Base-by-base conservation (phyloP, 2,113 vertebrate genomes). In the Galeopterus variegatus region DNA sequence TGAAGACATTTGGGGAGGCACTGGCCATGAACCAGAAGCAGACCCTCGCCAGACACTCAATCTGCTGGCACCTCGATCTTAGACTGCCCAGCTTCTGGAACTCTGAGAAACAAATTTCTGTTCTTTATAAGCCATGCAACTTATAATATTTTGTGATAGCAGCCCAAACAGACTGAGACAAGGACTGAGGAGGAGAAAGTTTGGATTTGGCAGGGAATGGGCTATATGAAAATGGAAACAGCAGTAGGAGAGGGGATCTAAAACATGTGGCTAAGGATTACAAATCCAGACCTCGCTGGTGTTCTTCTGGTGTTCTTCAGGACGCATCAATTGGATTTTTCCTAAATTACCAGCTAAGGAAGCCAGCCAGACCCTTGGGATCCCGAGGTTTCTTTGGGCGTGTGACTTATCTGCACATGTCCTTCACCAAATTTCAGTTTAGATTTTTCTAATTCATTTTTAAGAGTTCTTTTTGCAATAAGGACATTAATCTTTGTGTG, bases 241-340 rank as follows among this genome's bases (percentile, higher is more conserved):
- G 23, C 5, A 31, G 41, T 13, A 3, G 6, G 33, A 62, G 60
- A 19, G 33, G 12, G 0, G 3, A 24, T 75, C 28, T 3, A 2
- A 2, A 77, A 87, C 69, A 31, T 8, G 1, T n/a, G 48, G 54
- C 54, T 33, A 6, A 56, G 31, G 72, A 5, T 21, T 50, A 28
- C 23, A 45, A 28, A 50, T 0, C 36, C 48, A 33, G 10, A 28
- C 48, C 62, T 41, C 1, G 0, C 45, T n/a, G 58, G 9, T n/a
- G 17, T 85, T 64, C 72, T 60, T 13, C 1, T n/a, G 58, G 9
- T n/a, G 17, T 85, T 64, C 72, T 60, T 13, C 1, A 2, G 45
- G 54, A 89, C n/a, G 56, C 45, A 48, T 41, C 36, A 9, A 23
- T 19, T 28, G 64, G 13, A 13, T 19, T 79, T 45, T 36, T 64